Evolutionary conservation across 2,113 vertebrate species (phyloP).

Genomic region (Chamaea fasciata): DNA sequence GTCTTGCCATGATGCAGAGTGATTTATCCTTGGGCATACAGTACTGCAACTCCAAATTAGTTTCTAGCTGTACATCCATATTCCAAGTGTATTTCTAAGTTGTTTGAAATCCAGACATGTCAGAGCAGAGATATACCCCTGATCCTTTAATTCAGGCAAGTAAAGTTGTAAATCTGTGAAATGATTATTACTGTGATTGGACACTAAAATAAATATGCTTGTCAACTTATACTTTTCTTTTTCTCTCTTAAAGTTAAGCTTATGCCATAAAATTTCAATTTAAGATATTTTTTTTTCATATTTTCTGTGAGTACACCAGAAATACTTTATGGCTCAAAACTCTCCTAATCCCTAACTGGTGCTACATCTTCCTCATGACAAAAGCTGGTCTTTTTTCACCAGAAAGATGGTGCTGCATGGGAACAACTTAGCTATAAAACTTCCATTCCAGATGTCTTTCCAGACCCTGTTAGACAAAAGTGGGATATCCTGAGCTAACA

Average conservation of each 20-base stretch:
- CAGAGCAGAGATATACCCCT: neutral
- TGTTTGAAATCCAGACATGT: neutral
- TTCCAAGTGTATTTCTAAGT: neutral
- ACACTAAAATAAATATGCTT: neutral
- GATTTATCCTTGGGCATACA: neutral
- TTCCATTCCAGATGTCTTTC: neutral
- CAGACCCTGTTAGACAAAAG: neutral
- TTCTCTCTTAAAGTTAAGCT: neutral
- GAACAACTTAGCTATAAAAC: neutral
- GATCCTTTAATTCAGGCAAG: neutral
- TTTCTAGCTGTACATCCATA: neutral
- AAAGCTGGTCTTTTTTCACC: neutral
- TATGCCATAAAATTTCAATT: neutral
- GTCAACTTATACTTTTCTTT: neutral
- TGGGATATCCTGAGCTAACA: neutral
- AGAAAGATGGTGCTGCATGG: neutral
- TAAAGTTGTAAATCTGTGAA: neutral
- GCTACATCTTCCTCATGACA: neutral
- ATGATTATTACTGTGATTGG: neutral
- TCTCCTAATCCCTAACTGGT: accelerated
- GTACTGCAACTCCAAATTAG: neutral
- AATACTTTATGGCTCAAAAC: neutral
- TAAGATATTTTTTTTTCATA: neutral
- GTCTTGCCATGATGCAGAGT: neutral
- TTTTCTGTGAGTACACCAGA: neutral